Percentiles rank a stretch among this genome's conserved stretches.
Evolutionary conservation across 2,888 invertebrate species (phyloP).

Genomic region (Actias luna): DNA sequence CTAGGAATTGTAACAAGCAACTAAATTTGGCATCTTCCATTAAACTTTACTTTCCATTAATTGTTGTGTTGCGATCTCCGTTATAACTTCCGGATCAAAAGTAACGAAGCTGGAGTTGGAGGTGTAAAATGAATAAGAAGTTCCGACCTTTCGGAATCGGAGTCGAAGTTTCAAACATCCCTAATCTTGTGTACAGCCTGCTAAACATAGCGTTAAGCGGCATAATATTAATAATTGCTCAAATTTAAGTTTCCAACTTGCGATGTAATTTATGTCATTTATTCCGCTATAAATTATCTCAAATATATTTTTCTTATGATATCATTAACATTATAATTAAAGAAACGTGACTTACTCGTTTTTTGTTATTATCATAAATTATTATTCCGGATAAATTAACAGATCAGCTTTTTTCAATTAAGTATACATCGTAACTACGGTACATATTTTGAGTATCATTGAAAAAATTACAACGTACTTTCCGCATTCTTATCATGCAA

Average conservation of each 20-base stretch:
- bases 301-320: background rate
- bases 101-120: too few relatives aligned
- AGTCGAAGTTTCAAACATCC: too few relatives aligned
- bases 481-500: background rate
- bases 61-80: too few relatives aligned
- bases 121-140: too few relatives aligned
- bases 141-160: too few relatives aligned
- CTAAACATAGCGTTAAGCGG: background rate
- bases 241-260: background rate
- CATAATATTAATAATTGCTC: background rate
- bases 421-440: background rate
- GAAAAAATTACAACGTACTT: background rate
- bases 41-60: too few relatives aligned
- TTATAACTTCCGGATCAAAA: too few relatives aligned
- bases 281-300: background rate
- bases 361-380: background rate
- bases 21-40: too few relatives aligned
- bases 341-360: background rate
- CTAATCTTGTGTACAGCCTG: background rate
- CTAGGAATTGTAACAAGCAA: too few relatives aligned
- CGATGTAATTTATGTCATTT: too few relatives aligned
- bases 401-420: background rate
- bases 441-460: background rate
- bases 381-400: background rate
- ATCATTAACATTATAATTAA: background rate